Evolutionary conservation across 1,140 invertebrate species (phyloP).

Genomic region (Hyposmocoma kahamanoa): DNA sequence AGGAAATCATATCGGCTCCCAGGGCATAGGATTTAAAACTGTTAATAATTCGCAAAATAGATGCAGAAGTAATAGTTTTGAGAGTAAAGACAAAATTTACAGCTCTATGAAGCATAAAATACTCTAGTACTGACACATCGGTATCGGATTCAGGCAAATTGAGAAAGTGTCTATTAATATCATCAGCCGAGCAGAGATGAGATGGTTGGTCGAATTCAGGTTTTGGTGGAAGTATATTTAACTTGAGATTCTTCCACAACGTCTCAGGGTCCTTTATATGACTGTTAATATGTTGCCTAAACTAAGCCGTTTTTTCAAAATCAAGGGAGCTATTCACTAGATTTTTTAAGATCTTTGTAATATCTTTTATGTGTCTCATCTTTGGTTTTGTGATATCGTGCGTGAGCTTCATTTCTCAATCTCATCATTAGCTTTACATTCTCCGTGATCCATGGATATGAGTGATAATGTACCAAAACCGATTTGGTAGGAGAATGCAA

Average conservation of each 20-base stretch:
- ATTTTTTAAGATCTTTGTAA: conserved; percentile 1
- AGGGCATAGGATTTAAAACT: background rate
- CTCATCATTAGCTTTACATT: conserved; percentile 7
- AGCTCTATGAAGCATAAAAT: background rate
- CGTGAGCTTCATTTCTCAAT: conserved; percentile 6
- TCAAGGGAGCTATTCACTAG: background rate
- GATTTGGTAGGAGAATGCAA: background rate
- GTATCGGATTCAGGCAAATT: background rate
- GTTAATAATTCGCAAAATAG: background rate
- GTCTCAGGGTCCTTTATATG: background rate
- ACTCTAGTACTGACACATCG: background rate
- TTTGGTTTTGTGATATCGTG: background rate
- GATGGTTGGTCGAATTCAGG: background rate
- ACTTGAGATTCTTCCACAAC: conserved; percentile 8
- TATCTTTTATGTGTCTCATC: background rate
- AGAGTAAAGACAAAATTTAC: background rate
- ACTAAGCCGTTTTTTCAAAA: conserved; percentile 6
- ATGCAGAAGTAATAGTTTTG: background rate
- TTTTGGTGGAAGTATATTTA: background rate
- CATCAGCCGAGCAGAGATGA: background rate
- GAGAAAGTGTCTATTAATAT: conserved; percentile 4
- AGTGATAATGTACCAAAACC: background rate
- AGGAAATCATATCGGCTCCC: background rate
- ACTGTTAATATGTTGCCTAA: conserved; percentile 5
- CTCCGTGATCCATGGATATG: conserved; percentile 1